Base-by-base conservation (phyloP, 1,140 invertebrate species). In the Helicoverpa armigera region DNA sequence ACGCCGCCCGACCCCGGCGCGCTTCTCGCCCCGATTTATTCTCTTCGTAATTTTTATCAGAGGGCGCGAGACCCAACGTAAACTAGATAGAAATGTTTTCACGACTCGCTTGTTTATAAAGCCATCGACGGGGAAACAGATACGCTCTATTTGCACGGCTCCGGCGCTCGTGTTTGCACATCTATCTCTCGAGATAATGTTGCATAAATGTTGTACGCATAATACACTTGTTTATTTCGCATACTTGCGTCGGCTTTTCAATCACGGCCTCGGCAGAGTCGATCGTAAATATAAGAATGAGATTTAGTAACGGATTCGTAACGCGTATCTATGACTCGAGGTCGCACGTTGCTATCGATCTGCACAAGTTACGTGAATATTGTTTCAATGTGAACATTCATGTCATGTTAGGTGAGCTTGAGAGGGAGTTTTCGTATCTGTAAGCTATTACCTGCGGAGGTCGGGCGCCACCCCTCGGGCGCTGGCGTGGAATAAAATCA, bases 91-190 rank as follows among this genome's bases (percentile, higher is more conserved):
- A 90, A 92, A 92, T 91, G 89, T 92, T 91, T 91, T 93, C 90
- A 91, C 91, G 89, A 91, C 80, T 86, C 87, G 90, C 90, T 92
- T 92, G 91, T 94, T 94, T 93, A 94, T 93, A 93, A 89, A 94
- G 91, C 91, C 87, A 94, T 93, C 88, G 89, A 89, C 88, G 87
- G 87, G 88, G 87, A 90, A 92, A 93, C 87, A 92, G 89, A 94
- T 92, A 92, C 85, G 89, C 85, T 91, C 86, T 91, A 90, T 94
- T 94, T 92, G 88, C 88, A 89, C 87, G 84, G 79, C 76, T 60
- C 83, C 83, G 83, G 83, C 87, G 87, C 86, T 87, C 83, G 82
- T 90, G 87, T 92, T 91, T 91, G 89, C 85, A 84, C 86, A 86
- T 86, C 87, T 91, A 91, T 93, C 88, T 90, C 87, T 84, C 65